Base-by-base conservation (phyloP, 2,797 vertebrate species). In the Malacoraja senta region DNA sequence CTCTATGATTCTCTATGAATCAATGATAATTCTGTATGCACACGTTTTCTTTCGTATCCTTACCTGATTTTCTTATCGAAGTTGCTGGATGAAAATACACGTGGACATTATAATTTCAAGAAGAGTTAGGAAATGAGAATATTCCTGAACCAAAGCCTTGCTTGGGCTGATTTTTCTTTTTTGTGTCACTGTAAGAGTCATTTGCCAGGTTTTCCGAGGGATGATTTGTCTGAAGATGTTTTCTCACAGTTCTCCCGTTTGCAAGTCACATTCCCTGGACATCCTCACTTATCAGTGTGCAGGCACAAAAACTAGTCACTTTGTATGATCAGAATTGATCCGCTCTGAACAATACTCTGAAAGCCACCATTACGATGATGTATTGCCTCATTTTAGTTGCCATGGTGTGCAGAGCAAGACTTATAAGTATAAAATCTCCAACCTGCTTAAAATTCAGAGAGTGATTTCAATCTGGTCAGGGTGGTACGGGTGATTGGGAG, bases 301-400 rank as follows among this genome's bases (percentile, higher is more conserved):
- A 93, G 93, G 93, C 94, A 95, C 93, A 93, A 95, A 94, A 93
- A 24, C 93, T 93, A 93, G 93, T 93, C 24, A 10, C 93, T 95
- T 94, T 93, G 83, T 95, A 94, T 91, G 93, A 94, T 93, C 93
- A 94, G 94, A 95, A 96, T 91, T 94, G 95, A 95, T 95, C 94
- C 63, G 17, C 32, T 83, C 90, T 94, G 93, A 94, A 95, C 94
- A 95, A 95, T 94, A 38, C 94, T 95, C 95, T 95, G 95, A 96
- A 96, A 97, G 95, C 94, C 94, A 90, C 95, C 95, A 95, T 97
- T 97, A 96, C 94, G 93, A 94, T 97, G 97, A 97, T 97, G 96
- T 96, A 97, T 96, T 94, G 96, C 95, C 95, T 96, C 95, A 96
- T 97, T 96, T 95, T 91, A 65, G 96, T 97, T 97, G 96, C 97